phyloP scores from a whole-genome alignment of 2,113 vertebrate genomes.

The Merops nubicus region DNA sequence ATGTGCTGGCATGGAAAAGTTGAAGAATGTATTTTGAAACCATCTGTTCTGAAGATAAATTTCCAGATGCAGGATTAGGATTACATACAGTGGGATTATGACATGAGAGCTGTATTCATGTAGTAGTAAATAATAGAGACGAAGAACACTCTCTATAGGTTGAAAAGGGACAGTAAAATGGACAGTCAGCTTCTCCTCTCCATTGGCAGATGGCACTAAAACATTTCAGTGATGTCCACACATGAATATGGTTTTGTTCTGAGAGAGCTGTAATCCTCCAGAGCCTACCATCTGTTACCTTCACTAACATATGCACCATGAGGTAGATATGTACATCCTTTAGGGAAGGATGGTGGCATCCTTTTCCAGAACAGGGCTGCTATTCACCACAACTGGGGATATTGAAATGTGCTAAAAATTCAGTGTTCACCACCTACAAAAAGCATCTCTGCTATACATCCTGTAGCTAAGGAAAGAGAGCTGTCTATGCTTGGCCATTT shows the following conservation, averaged over 20 bases:
- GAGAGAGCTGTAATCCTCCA: neutral
- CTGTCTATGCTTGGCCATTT: slow-evolving; percentile 39
- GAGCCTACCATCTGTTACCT: slow-evolving; percentile 34
- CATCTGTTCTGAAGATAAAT: neutral
- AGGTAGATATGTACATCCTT: neutral
- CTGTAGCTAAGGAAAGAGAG: neutral
- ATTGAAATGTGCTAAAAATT: slow-evolving; percentile 55
- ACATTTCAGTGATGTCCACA: slow-evolving; percentile 15
- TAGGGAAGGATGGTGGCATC: neutral
- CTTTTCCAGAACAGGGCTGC: slow-evolving; percentile 10
- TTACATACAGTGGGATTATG: fast-evolving
- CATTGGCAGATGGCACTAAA: slow-evolving; percentile 24
- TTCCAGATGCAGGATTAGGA: neutral
- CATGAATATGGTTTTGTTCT: neutral
- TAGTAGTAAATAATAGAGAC: neutral
- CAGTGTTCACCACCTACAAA: slow-evolving; percentile 14
- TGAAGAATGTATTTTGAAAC: neutral
- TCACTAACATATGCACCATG: neutral
- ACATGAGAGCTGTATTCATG: neutral
- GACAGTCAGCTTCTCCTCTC: neutral
- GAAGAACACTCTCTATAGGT: neutral
- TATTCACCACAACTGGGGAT: neutral
- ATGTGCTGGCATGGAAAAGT: neutral
- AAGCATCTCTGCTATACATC: neutral
- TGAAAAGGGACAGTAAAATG: neutral